Percentiles rank a stretch among this genome's conserved stretches.
Conservation (phyloP, 2,113 vertebrate genomes). For the Gnathonemus longibarbis region DNA sequence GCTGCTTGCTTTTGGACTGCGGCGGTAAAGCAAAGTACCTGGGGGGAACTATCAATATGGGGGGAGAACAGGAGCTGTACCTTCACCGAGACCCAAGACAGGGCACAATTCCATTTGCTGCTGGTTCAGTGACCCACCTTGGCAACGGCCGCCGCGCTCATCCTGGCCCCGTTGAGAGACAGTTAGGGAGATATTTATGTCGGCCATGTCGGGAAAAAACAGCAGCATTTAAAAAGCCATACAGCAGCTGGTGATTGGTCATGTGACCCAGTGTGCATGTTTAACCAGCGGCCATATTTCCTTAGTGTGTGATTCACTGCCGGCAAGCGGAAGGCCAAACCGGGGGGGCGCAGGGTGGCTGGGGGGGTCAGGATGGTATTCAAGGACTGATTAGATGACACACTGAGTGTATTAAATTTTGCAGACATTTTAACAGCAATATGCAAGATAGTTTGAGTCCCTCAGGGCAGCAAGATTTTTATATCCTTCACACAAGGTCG, state of each 20-base stretch:
- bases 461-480: conserved; percentile 85
- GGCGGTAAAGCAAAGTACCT: not conserved
- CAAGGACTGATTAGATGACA: conserved; percentile 76
- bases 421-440: conserved; percentile 90
- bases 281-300: not conserved
- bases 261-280: not conserved
- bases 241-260: not conserved
- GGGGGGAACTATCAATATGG: not conserved
- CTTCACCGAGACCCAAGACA: not conserved
- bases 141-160: not conserved
- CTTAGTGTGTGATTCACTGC: not conserved
- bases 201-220: not conserved
- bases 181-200: not conserved
- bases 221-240: not conserved
- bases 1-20: not conserved
- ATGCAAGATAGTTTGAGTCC: conserved; percentile 84
- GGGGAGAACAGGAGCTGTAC: not conserved
- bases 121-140: not conserved
- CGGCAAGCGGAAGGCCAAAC: not conserved
- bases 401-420: conserved; percentile 86
- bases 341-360: not conserved
- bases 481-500: conserved; percentile 98
- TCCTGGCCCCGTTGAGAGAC: not conserved
- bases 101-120: not conserved
- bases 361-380: conserved; percentile 50